Evolutionary conservation across 2,797 vertebrate species (phyloP).

Genomic region (Platalea minor): DNA sequence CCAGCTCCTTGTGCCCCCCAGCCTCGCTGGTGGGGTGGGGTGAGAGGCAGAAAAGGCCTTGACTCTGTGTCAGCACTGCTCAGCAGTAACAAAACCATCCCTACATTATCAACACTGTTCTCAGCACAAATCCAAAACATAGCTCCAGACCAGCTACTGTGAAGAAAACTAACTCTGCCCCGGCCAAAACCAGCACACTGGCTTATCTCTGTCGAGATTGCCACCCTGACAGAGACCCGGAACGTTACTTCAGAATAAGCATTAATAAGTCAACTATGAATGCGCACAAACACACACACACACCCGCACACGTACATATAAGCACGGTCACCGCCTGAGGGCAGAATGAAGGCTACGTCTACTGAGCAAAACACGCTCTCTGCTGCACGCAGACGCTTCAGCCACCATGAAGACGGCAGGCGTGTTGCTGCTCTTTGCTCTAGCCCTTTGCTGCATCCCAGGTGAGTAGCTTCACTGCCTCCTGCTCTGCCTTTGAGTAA

Average conservation of each 20-base stretch:
- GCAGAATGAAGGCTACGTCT: background rate
- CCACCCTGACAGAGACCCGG: background rate
- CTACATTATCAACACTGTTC: too few species aligned
- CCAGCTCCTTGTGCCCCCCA: too few species aligned
- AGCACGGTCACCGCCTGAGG: background rate
- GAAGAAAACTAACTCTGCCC: too few species aligned
- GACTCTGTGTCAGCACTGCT: too few species aligned
- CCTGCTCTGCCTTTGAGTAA: background rate
- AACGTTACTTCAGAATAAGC: background rate
- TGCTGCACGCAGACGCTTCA: background rate
- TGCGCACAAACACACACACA: background rate
- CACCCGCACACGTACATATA: rapidly evolving
- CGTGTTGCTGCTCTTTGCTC: background rate
- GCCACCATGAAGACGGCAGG: background rate
- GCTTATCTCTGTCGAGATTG: background rate
- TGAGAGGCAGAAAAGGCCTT: too few species aligned
- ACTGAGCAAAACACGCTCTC: background rate
- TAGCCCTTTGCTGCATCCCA: constrained; percentile 24
- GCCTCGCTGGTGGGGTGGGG: too few species aligned
- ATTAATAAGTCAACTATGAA: background rate
- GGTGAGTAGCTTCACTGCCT: constrained; percentile 21
- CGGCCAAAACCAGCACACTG: background rate
- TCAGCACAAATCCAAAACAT: too few species aligned
- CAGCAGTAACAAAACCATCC: too few species aligned
- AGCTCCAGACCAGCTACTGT: too few species aligned